phyloP scores from a whole-genome alignment of 2,113 vertebrate genomes.

The Eulemur macaco region DNA sequence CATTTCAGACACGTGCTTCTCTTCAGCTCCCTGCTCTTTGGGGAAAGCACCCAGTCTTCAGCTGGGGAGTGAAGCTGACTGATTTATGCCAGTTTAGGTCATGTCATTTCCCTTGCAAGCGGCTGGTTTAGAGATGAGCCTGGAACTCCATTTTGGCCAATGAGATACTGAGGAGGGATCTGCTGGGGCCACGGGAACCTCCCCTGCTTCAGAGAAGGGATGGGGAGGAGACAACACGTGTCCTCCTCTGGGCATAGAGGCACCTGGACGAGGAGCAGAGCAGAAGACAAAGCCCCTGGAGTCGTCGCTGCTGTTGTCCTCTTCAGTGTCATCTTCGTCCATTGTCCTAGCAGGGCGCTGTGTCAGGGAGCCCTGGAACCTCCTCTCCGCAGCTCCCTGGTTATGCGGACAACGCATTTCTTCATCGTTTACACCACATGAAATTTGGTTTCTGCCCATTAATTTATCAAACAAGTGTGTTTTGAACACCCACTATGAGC shows the following conservation, averaged over 20 bases:
- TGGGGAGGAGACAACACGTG: rapidly evolving
- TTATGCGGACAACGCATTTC: rapidly evolving
- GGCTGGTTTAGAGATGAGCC: neutral
- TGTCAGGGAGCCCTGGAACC: rapidly evolving
- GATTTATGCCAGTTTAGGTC: neutral
- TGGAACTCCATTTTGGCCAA: neutral
- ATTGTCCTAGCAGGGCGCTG: rapidly evolving
- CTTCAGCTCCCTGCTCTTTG: neutral
- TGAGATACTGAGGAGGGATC: neutral
- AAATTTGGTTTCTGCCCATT: neutral
- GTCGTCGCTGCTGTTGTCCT: too few relatives aligned
- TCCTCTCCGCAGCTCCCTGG: too few relatives aligned
- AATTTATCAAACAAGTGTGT: neutral
- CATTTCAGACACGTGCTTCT: neutral
- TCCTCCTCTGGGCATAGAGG: neutral
- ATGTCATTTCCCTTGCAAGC: neutral
- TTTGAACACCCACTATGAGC: neutral
- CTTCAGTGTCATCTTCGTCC: neutral
- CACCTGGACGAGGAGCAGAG: neutral
- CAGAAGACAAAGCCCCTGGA: neutral
- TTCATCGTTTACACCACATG: neutral
- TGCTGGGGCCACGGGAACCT: too few relatives aligned
- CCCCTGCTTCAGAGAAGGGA: neutral
- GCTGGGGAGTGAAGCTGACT: neutral
- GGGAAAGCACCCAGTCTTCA: neutral